Conservation (phyloP, 2,888 invertebrate genomes). For the Tetrapedia diversipes region DNA sequence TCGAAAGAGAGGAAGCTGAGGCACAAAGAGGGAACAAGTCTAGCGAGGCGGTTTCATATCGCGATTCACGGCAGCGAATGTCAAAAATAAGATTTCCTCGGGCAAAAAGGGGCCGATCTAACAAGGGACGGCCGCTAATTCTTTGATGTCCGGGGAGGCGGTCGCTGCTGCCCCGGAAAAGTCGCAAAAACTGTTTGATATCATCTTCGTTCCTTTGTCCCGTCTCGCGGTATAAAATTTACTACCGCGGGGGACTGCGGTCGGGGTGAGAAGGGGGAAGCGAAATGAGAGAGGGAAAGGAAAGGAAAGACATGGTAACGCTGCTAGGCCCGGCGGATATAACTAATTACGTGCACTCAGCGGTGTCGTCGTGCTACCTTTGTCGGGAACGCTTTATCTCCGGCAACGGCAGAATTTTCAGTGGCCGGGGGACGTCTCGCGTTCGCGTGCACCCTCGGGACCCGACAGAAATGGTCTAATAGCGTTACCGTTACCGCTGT, state of each 20-base stretch:
- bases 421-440: conserved; percentile 51
- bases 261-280: neutral
- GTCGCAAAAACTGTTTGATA: conserved; percentile 69
- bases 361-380: conserved; percentile 63
- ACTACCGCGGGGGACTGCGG: conserved; percentile 59
- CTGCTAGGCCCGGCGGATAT: conserved; percentile 64
- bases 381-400: conserved; percentile 60
- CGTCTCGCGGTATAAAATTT: conserved; percentile 65
- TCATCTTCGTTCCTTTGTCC: conserved; percentile 67
- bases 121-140: conserved; percentile 57
- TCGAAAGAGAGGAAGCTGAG: too few relatives aligned
- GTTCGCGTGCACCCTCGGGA: conserved; percentile 41
- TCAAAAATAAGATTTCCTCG: conserved; percentile 43
- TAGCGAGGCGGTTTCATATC: conserved; percentile 14
- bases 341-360: conserved; percentile 71
- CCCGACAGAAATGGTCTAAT: conserved; percentile 51
- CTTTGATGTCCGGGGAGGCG: conserved; percentile 60
- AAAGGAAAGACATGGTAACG: conserved; percentile 3
- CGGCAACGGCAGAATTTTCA: conserved; percentile 56
- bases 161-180: conserved; percentile 37
- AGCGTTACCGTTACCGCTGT: conserved; percentile 23
- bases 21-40: neutral
- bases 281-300: accelerated
- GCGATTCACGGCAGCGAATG: neutral
- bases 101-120: conserved; percentile 33